phyloP scores from a whole-genome alignment of 2,888 invertebrate species.

The Diaperis boleti region DNA sequence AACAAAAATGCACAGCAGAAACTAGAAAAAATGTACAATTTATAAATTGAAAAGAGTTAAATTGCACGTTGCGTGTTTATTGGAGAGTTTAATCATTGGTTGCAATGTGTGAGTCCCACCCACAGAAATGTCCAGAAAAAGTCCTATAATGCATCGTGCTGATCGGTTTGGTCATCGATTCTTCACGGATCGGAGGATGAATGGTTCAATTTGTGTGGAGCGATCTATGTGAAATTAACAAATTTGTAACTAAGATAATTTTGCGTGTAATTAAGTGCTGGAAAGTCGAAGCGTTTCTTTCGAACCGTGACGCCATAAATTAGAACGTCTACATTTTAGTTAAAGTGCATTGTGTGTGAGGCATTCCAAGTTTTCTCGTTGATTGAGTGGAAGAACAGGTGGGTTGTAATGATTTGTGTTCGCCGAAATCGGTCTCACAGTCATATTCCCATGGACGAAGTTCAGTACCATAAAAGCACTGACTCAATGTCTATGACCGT shows the following conservation, averaged over 20 bases:
- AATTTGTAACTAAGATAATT: constrained; percentile 64
- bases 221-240: constrained; percentile 59
- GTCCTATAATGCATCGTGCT: not conserved
- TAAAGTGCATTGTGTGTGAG: constrained; percentile 54
- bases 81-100: not conserved
- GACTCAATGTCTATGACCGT: constrained; percentile 3
- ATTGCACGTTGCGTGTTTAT: not conserved
- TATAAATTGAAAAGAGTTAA: no score
- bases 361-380: constrained; percentile 49
- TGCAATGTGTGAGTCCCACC: not conserved
- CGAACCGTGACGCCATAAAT: constrained; percentile 63
- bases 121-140: constrained; percentile 10
- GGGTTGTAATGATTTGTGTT: constrained; percentile 51
- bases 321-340: constrained; percentile 53
- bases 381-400: constrained; percentile 54
- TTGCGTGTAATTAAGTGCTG: constrained; percentile 66
- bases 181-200: constrained; percentile 33
- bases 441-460: constrained; percentile 20
- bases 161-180: constrained; percentile 33
- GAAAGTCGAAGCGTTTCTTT: constrained; percentile 61
- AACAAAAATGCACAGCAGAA: no score
- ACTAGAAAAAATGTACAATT: no score
- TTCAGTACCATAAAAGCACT: constrained; percentile 13
- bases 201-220: constrained; percentile 49
- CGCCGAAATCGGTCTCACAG: constrained; percentile 47